A percentile compares a stretch with the other conserved stretches of the same genome.
Evolutionary conservation across 2,113 vertebrate species (phyloP).

Genomic region (Rhegmatorhina hoffmannsi): DNA sequence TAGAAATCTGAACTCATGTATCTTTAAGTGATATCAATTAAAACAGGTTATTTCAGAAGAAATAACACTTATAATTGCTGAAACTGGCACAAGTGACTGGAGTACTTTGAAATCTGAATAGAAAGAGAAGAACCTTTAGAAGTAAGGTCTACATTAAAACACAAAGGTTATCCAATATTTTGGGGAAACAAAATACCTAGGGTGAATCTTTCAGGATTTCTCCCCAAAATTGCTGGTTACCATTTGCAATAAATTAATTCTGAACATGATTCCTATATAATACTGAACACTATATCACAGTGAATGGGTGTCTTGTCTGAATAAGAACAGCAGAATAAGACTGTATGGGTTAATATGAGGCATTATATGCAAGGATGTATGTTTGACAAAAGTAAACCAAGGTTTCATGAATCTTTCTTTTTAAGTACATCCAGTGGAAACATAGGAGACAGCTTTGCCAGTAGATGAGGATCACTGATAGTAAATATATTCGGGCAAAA

Average conservation of each 20-base stretch:
- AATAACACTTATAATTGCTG: not conserved
- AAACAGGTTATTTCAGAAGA: conserved; percentile 33
- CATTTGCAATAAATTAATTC: not conserved
- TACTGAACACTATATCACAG: not conserved
- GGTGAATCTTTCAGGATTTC: not conserved
- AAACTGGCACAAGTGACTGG: not conserved
- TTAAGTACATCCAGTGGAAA: not conserved
- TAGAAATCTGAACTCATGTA: not conserved
- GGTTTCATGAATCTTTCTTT: not conserved
- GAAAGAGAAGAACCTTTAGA: not conserved
- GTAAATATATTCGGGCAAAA: not conserved
- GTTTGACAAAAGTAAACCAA: not conserved
- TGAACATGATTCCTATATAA: not conserved
- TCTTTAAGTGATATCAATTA: conserved; percentile 20
- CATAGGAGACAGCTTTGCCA: not conserved
- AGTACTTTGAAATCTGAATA: not conserved
- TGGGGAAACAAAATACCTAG: not conserved
- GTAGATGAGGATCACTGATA: fast-evolving
- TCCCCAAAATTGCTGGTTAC: not conserved
- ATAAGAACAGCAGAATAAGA: not conserved
- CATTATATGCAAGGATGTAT: not conserved
- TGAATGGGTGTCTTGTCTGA: not conserved
- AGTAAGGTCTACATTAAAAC: not conserved
- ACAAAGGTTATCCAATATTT: not conserved
- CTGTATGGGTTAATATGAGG: fast-evolving